Conservation (phyloP, 2,888 invertebrate genomes). For the Euzophera pinguis region DNA sequence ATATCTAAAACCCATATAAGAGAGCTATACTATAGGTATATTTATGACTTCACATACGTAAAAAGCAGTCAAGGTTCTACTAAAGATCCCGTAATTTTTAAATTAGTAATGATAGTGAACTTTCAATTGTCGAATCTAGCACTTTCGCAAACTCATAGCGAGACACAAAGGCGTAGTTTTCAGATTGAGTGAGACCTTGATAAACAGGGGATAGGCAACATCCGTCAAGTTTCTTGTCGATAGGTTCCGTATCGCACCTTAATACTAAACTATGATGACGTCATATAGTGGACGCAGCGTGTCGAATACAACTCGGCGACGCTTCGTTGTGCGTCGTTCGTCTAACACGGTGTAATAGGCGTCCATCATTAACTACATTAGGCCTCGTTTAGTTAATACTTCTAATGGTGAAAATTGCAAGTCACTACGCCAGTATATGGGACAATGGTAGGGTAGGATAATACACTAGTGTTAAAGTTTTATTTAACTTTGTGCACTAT, state of each 20-base stretch:
- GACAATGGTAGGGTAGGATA: constrained; percentile 1
- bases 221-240: neutral
- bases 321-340: constrained; percentile 73
- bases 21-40: too few species aligned
- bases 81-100: too few species aligned
- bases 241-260: neutral
- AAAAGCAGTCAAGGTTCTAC: too few species aligned
- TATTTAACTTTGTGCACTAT: neutral
- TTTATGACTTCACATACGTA: too few species aligned
- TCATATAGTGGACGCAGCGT: constrained; percentile 62
- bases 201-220: too few species aligned
- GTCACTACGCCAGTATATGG: constrained; percentile 42
- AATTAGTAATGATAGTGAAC: too few species aligned
- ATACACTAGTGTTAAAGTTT: neutral
- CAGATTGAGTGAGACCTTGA: too few species aligned
- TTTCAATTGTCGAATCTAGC: too few species aligned
- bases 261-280: constrained; percentile 29
- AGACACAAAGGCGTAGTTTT: too few species aligned
- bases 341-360: constrained; percentile 71
- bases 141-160: too few species aligned
- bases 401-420: constrained; percentile 60
- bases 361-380: constrained; percentile 73
- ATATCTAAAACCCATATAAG: too few species aligned
- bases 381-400: constrained; percentile 61
- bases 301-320: constrained; percentile 65